Evolutionary conservation across 1,140 invertebrate species (phyloP), one percentile per base, ranked within the genome.

Genomic region (Micrasema longulum): DNA sequence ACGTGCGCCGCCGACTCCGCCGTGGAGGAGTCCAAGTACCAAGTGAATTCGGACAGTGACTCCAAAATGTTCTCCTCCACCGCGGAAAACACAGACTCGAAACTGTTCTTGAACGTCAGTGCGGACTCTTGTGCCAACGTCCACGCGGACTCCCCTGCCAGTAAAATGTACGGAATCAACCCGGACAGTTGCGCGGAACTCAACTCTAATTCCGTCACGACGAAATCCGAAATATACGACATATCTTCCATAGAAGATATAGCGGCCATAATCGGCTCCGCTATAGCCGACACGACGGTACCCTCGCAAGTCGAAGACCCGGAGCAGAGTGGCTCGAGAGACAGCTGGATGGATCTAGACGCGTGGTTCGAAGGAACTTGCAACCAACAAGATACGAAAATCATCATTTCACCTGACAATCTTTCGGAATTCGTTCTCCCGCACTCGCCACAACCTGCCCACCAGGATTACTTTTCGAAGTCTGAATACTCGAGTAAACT

Each of bases 271-370:
- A 95, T 96, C 62, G 93, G 93, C 0, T 94, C 91, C 0, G 93
- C 93, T n/a, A 95, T 96, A 73, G 93, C 93, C 0, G 94, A 95
- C 77, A 94, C 93, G 1, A 94, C 93, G 0, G 91, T 92, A 2
- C 89, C 90, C 10, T 89, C 88, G 4, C 88, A 91, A 79, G 87
- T 88, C 43, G 87, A 89, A 67, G 89, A 90, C 66, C 89, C 89
- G 1, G 86, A 88, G 36, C 84, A 87, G 12, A 89, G 90, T 45
- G 90, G 88, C 38, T 91, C 90, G 0, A 82, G 89, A 71, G 91
- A 92, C 75, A 90, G 89, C 71, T 94, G 92, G 92, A 92, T 92
- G 86, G 92, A 93, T 77, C 86, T 94, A 10, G 93, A 94, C 62
- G 91, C 91, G 18, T 95, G 92, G 92, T 93, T 95, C 69, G 91